Percentiles rank a stretch among this genome's conserved stretches.
Evolutionary conservation across 2,888 invertebrate genomes (phyloP).

Genomic region (Laothoe populi): DNA sequence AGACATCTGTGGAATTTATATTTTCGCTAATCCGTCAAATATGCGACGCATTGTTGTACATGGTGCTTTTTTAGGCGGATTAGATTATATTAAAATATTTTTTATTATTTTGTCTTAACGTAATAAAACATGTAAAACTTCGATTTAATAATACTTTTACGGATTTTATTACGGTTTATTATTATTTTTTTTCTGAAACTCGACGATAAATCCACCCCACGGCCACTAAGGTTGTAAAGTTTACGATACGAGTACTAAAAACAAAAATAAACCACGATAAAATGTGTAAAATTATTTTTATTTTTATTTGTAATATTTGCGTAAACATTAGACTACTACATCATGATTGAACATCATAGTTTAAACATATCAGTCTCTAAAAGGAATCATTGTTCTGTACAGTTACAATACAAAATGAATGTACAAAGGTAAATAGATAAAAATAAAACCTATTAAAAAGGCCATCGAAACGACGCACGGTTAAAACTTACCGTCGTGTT

Average conservation of each 20-base stretch:
- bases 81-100: neutral
- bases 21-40: conserved; percentile 50
- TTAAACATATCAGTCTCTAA: neutral
- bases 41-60: conserved; percentile 4
- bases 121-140: too few species aligned
- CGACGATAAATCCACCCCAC: too few species aligned
- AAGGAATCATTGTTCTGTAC: neutral
- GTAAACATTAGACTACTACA: too few species aligned
- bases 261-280: too few species aligned
- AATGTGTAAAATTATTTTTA: too few species aligned
- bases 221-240: too few species aligned
- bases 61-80: conserved; percentile 11
- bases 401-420: neutral
- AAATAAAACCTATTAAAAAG: conserved; percentile 23
- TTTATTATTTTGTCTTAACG: neutral
- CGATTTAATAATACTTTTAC: too few species aligned
- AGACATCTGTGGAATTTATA: conserved; percentile 55
- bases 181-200: too few species aligned
- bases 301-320: too few species aligned
- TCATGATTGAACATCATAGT: neutral
- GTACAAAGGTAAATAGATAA: conserved; percentile 2
- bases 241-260: too few species aligned
- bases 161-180: too few species aligned
- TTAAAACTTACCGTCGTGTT: conserved; percentile 21
- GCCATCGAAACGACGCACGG: conserved; percentile 16